Percentiles rank a stretch among this genome's conserved stretches.
These are phyloP conservation scores for Clamator glandarius DNA, from an alignment of 2,797 vertebrate genomes.

Conservation along the genomic window DNA sequence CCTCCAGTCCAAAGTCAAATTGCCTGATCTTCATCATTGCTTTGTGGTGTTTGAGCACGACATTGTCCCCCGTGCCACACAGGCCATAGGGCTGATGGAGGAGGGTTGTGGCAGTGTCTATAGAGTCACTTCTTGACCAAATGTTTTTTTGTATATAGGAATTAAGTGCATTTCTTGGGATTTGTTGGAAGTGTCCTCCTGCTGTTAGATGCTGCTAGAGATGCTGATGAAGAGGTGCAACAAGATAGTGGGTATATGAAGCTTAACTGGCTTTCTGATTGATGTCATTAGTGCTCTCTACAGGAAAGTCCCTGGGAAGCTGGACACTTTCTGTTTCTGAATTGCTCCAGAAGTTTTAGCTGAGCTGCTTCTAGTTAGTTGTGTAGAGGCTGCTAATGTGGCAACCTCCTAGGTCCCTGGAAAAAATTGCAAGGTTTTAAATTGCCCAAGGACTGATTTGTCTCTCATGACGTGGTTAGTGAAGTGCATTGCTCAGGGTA, in stretches of 20 bases:
- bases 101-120: accelerated
- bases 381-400: neutral
- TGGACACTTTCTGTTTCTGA: neutral
- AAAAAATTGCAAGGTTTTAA: neutral
- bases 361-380: neutral
- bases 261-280: neutral
- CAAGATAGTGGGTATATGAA: neutral
- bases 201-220: neutral
- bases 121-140: neutral
- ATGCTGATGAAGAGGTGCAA: neutral
- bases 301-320: neutral
- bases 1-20: neutral
- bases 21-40: neutral
- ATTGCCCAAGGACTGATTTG: neutral
- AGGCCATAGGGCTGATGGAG: accelerated
- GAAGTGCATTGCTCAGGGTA: neutral
- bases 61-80: accelerated
- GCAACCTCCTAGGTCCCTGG: neutral
- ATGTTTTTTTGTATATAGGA: neutral
- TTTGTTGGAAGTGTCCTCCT: neutral
- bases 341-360: conserved; percentile 1
- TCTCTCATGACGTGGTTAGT: accelerated
- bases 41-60: neutral
- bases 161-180: neutral
- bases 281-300: conserved; percentile 1